phyloP scores from a whole-genome alignment of 1,140 invertebrate species.

The Papilio xuthus region DNA sequence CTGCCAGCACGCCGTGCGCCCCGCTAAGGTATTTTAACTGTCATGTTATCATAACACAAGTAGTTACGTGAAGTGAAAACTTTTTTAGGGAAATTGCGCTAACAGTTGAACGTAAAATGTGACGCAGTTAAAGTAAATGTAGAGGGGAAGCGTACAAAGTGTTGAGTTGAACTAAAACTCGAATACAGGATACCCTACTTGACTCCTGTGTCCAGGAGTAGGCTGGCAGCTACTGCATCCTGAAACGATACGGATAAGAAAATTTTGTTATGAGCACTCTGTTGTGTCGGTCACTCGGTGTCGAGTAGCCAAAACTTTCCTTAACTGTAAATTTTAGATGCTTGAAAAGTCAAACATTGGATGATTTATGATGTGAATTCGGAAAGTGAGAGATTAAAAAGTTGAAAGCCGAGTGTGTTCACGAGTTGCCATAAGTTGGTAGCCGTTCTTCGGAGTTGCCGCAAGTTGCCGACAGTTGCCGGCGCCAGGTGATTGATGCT shows the following conservation, averaged over 20 bases:
- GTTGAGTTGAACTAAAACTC: background rate
- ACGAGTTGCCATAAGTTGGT: background rate
- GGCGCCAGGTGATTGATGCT: slow-evolving; percentile 1
- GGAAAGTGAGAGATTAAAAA: background rate
- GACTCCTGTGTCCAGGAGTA: too few relatives aligned
- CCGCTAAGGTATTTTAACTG: slow-evolving; percentile 41
- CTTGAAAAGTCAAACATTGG: background rate
- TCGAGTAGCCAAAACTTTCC: background rate
- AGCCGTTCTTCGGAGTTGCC: background rate
- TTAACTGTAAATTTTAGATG: background rate
- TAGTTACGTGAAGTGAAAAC: too few relatives aligned
- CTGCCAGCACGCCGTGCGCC: slow-evolving; percentile 26
- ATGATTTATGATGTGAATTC: slow-evolving; percentile 1
- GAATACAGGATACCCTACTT: too few relatives aligned
- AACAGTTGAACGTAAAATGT: too few relatives aligned
- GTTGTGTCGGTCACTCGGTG: background rate
- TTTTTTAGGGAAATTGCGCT: too few relatives aligned
- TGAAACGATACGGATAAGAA: background rate
- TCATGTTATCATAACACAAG: too few relatives aligned
- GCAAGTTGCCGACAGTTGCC: background rate
- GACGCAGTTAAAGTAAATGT: background rate
- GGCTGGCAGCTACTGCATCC: background rate
- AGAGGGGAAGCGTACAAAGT: background rate
- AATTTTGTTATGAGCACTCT: background rate
- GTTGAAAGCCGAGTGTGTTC: background rate